A percentile compares a stretch with the other conserved stretches of the same genome.
Conservation (phyloP, 2,888 invertebrate species). For the Sicus ferrugineus region DNA sequence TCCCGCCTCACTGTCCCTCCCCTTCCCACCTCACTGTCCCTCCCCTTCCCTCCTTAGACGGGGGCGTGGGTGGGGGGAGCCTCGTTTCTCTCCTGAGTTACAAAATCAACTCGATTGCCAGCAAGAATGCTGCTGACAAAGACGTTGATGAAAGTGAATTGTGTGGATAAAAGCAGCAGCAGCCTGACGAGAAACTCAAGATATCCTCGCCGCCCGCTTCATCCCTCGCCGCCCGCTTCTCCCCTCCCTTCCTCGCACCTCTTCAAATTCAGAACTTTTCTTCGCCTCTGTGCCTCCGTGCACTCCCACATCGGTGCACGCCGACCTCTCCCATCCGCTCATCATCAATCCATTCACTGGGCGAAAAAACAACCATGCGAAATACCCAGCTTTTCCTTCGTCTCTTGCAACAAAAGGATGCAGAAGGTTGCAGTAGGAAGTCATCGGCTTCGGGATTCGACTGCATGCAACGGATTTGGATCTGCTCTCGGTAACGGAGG, state of each 20-base stretch:
- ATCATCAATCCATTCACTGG: constrained; percentile 38
- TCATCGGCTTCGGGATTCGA: no score
- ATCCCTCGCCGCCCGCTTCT: constrained; percentile 42
- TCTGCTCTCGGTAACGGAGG: constrained; percentile 45
- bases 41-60: neutral
- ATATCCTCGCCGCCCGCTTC: constrained; percentile 36
- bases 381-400: constrained; percentile 37
- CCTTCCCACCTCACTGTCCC: neutral
- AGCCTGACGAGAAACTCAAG: neutral
- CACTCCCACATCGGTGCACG: no score
- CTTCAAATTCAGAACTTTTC: no score
- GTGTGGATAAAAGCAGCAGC: neutral
- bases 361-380: constrained; percentile 44
- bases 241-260: constrained; percentile 12
- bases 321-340: constrained; percentile 7
- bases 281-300: neutral
- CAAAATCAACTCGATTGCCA: constrained; percentile 49
- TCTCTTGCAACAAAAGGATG: constrained; percentile 45
- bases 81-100: no score
- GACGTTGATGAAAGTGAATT: constrained; percentile 17
- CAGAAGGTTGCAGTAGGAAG: no score
- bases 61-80: no score
- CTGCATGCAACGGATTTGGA: constrained; percentile 38
- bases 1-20: neutral
- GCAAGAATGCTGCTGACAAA: neutral